A percentile compares a stretch with the other conserved stretches of the same genome.
These are phyloP conservation scores for Elaphurus davidianus DNA, from an alignment of 2,113 vertebrate genomes.

Conservation along the genomic window DNA sequence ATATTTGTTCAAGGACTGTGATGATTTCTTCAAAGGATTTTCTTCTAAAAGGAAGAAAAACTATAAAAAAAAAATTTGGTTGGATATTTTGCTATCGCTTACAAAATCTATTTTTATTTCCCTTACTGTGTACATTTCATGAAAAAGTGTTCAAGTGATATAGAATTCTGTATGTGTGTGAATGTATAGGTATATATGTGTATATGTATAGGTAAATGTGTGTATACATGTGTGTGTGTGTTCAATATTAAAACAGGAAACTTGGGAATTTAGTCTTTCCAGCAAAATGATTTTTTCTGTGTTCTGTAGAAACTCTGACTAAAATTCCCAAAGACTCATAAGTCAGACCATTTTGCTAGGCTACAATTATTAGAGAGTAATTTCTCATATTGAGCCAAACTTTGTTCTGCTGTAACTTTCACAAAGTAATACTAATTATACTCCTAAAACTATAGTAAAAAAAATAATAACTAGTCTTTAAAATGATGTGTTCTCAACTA, in stretches of 20 bases:
- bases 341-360: background rate
- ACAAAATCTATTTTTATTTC: background rate
- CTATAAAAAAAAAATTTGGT: background rate
- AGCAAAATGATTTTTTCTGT: background rate
- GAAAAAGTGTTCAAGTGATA: background rate
- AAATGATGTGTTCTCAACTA: background rate
- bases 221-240: background rate
- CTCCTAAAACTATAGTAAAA: background rate
- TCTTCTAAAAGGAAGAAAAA: background rate
- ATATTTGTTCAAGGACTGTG: background rate
- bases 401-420: background rate
- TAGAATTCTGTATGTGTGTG: background rate
- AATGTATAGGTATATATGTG: background rate
- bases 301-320: background rate
- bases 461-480: background rate
- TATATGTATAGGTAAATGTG: background rate
- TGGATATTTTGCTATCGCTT: background rate
- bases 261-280: background rate
- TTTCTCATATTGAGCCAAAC: background rate
- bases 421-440: background rate
- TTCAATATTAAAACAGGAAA: background rate
- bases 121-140: background rate
- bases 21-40: background rate
- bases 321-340: background rate
- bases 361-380: background rate